Evolutionary conservation across 2,113 vertebrate species (phyloP).

Genomic region (Microtus ochrogaster): DNA sequence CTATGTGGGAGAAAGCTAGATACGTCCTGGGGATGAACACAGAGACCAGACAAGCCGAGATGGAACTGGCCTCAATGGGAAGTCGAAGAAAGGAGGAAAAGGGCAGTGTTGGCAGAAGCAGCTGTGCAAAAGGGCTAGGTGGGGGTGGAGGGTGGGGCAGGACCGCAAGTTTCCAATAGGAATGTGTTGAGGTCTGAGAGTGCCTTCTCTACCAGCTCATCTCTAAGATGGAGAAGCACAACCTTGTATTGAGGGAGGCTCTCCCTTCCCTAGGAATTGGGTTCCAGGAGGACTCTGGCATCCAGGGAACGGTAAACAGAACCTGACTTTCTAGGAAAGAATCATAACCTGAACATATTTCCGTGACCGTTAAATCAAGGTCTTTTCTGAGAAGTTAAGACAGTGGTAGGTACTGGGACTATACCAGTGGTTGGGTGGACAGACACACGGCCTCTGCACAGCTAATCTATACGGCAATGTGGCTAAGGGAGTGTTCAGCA

Average conservation of each 20-base stretch:
- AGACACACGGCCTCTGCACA: accelerated
- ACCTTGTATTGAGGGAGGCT: not conserved
- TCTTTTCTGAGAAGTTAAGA: not conserved
- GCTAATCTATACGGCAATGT: not conserved
- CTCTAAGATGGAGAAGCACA: not conserved
- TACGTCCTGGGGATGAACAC: not conserved
- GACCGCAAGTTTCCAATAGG: not conserved
- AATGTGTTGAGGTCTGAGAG: not conserved
- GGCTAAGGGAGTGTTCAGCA: too few relatives aligned
- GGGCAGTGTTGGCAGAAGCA: not conserved
- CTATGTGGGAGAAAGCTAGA: too few relatives aligned
- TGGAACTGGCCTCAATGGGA: not conserved
- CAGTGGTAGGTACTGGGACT: accelerated
- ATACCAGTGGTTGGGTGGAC: not conserved
- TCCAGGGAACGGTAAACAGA: not conserved
- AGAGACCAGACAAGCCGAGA: not conserved
- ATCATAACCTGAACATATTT: not conserved
- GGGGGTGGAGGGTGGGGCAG: not conserved
- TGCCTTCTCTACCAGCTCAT: not conserved
- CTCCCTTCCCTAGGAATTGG: not conserved
- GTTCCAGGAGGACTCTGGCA: not conserved
- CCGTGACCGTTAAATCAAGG: not conserved
- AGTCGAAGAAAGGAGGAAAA: not conserved
- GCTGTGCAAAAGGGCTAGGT: not conserved
- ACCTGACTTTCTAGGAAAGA: not conserved